Base-by-base conservation (phyloP, 2,888 invertebrate genomes). In the Steinernema hermaphroditum region DNA sequence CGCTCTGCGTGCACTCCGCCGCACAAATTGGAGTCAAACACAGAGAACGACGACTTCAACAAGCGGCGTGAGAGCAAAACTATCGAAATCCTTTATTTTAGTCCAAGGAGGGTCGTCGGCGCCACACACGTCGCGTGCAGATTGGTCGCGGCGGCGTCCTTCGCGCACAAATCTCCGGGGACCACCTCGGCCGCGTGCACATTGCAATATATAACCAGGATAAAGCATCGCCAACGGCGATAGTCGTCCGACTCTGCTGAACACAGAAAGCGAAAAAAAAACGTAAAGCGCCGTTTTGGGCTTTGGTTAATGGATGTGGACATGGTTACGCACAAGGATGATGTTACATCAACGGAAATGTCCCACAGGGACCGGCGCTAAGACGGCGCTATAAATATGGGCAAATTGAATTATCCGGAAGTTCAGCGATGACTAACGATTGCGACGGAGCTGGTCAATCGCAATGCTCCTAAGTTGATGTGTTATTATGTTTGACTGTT, bases 71-170 rank as follows among this genome's bases (percentile, higher is more conserved):
- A 22, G 50, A 29, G 32, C 27, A 62, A 32, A 62, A 62, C 32
- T 62, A 62, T 62, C 16, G 62, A 62, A 62, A 62, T 62, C 34
- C 62, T 62, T 37, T 62, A 50, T 62, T 16, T 32, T 29, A 29
- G 62, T 32, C 62, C 32, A 54, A 19, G 12, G 54, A 14, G 32
- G 62, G 32, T 62, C 29, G 62, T 16, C 32, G 12, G 37, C 37
- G 32, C 62, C 62, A 32, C 62, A 62, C 62, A 62, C 62, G 27
- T 62, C 29, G 62, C 32, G 62, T 62, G 62, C 62, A 62, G 62
- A 62, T 62, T 62, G 62, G 62, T 29, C 29, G 62, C 62, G 32
- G 32, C 50, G 50, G 24, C 50, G 19, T 22, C 22, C 22, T 22
- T 50, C 24, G 54, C 14, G 54, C 24, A 54, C 54, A 54, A 54